Conservation (phyloP, 2,113 vertebrate genomes). For the Macrotis lagotis region DNA sequence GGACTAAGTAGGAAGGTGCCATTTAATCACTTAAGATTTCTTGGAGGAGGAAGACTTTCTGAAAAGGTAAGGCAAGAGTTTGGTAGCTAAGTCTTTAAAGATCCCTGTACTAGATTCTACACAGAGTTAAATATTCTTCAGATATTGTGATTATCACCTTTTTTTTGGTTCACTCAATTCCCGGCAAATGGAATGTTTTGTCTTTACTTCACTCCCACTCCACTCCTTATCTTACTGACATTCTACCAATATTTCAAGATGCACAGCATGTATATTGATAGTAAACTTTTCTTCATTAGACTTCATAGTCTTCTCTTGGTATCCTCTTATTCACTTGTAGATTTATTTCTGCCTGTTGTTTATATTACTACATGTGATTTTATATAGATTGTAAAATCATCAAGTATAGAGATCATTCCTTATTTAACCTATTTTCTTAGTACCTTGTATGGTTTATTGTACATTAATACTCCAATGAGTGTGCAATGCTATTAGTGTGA, state of each 20-base stretch:
- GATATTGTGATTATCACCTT: neutral
- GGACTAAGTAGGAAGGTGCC: neutral
- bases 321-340: neutral
- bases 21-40: neutral
- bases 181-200: neutral
- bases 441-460: neutral
- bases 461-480: neutral
- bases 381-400: no score
- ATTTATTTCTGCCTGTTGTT: neutral
- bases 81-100: neutral
- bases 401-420: no score
- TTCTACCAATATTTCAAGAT: neutral
- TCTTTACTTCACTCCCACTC: neutral
- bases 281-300: neutral
- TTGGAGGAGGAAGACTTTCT: neutral
- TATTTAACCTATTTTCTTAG: neutral
- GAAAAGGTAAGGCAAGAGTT: neutral
- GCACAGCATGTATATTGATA: neutral
- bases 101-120: neutral
- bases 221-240: neutral
- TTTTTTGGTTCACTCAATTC: neutral
- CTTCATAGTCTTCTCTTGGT: neutral
- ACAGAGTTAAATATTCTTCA: neutral
- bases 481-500: neutral
- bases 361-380: no score